phyloP scores from a whole-genome alignment of 2,888 invertebrate species.

The Tenodera sinensis region DNA sequence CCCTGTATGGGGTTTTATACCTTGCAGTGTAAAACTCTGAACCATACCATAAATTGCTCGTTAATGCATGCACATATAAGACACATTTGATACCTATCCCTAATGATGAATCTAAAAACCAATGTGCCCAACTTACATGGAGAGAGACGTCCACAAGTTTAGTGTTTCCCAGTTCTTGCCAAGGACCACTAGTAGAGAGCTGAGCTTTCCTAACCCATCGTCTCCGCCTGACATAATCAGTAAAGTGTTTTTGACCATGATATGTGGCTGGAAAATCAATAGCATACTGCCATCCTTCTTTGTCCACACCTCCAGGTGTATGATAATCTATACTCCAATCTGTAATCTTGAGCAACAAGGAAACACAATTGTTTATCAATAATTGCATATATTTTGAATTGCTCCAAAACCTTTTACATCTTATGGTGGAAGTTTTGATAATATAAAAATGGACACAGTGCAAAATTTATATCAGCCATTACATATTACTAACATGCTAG shows the following conservation, averaged over 20 bases:
- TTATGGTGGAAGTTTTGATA: too few relatives aligned
- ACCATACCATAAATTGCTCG: too few relatives aligned
- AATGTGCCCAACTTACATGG: constrained; percentile 50
- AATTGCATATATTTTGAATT: too few relatives aligned
- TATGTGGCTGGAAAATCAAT: constrained; percentile 86
- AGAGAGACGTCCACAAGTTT: constrained; percentile 77
- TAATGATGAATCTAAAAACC: background rate
- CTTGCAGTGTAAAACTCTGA: too few relatives aligned
- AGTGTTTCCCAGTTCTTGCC: constrained; percentile 83
- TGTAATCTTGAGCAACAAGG: constrained; percentile 53
- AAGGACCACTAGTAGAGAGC: constrained; percentile 79
- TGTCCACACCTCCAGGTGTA: constrained; percentile 83
- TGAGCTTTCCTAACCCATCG: constrained; percentile 83
- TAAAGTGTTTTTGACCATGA: constrained; percentile 80
- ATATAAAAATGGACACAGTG: too few relatives aligned
- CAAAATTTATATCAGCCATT: too few relatives aligned
- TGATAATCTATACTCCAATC: constrained; percentile 93
- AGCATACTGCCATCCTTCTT: constrained; percentile 93
- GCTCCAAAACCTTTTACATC: too few relatives aligned
- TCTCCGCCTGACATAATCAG: constrained; percentile 82
- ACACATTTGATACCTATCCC: background rate
- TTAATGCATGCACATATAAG: too few relatives aligned
- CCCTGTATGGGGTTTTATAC: too few relatives aligned
- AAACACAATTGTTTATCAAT: background rate
- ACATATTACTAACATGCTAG: too few relatives aligned